Evolutionary conservation across 2,113 vertebrate genomes (phyloP).

Genomic region (Ginglymostoma cirratum): DNA sequence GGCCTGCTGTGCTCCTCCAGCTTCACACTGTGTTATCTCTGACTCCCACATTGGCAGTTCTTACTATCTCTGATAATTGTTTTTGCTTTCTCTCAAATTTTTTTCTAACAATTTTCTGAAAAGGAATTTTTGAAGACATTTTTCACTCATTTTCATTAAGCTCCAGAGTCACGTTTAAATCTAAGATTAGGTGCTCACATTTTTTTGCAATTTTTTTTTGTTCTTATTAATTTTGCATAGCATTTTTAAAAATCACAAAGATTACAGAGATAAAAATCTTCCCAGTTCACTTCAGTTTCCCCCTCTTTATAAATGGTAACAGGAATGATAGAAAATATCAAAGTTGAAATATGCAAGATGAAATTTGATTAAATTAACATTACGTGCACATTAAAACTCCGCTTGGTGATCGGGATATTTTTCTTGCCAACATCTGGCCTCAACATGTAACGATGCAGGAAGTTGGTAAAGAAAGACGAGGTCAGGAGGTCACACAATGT

Average conservation of each 20-base stretch:
- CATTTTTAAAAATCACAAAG: slow-evolving; percentile 42
- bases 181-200: slow-evolving; percentile 22
- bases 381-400: slow-evolving; percentile 52
- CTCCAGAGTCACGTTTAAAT: not conserved
- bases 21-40: too few relatives aligned
- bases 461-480: slow-evolving; percentile 68
- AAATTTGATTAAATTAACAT: slow-evolving; percentile 49
- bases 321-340: slow-evolving; percentile 44
- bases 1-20: too few relatives aligned
- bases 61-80: too few relatives aligned
- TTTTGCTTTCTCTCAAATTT: not conserved
- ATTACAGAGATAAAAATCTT: slow-evolving; percentile 41
- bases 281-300: slow-evolving; percentile 30
- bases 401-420: slow-evolving; percentile 45
- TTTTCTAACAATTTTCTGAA: not conserved
- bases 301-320: slow-evolving; percentile 36
- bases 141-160: slow-evolving; percentile 2
- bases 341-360: slow-evolving; percentile 44
- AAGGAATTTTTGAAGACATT: slow-evolving; percentile 13
- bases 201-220: slow-evolving; percentile 13
- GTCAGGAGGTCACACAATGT: slow-evolving; percentile 75
- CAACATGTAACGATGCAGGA: slow-evolving; percentile 84
- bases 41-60: too few relatives aligned
- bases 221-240: slow-evolving; percentile 34
- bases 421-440: slow-evolving; percentile 75